Percentiles rank a stretch among this genome's conserved stretches.
These are phyloP conservation scores for Stegana nigrithorax DNA, from an alignment of 2,888 invertebrate species.

Conservation along the genomic window DNA sequence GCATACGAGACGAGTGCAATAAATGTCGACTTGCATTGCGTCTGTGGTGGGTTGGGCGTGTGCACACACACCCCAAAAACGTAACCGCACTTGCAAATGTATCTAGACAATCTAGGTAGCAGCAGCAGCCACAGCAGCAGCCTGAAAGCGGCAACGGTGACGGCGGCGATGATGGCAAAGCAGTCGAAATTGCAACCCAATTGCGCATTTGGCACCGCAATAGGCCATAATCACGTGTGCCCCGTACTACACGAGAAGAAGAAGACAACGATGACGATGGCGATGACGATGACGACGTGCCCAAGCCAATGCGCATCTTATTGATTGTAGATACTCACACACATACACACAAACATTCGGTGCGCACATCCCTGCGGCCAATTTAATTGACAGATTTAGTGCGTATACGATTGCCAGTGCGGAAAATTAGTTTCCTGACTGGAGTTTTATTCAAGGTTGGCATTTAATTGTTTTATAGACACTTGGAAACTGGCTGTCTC, in stretches of 20 bases:
- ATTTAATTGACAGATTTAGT: slow-evolving; percentile 67
- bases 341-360: too few relatives aligned
- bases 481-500: slow-evolving; percentile 36
- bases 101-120: too few relatives aligned
- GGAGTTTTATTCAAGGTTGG: slow-evolving; percentile 39
- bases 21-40: too few relatives aligned
- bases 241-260: too few relatives aligned
- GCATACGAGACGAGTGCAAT: too few relatives aligned
- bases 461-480: slow-evolving; percentile 58
- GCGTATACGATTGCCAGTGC: slow-evolving; percentile 63
- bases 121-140: background rate
- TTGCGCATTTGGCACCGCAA: slow-evolving; percentile 59
- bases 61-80: too few relatives aligned
- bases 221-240: slow-evolving; percentile 50
- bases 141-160: background rate
- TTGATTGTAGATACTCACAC: background rate
- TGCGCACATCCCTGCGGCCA: slow-evolving; percentile 61
- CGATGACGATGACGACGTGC: too few relatives aligned
- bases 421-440: slow-evolving; percentile 61
- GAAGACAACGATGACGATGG: too few relatives aligned
- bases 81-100: too few relatives aligned
- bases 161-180: background rate
- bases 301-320: too few relatives aligned
- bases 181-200: slow-evolving; percentile 56
- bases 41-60: too few relatives aligned